Evolutionary conservation across 2,888 invertebrate genomes (phyloP).

Genomic region (Chironomus tentans): DNA sequence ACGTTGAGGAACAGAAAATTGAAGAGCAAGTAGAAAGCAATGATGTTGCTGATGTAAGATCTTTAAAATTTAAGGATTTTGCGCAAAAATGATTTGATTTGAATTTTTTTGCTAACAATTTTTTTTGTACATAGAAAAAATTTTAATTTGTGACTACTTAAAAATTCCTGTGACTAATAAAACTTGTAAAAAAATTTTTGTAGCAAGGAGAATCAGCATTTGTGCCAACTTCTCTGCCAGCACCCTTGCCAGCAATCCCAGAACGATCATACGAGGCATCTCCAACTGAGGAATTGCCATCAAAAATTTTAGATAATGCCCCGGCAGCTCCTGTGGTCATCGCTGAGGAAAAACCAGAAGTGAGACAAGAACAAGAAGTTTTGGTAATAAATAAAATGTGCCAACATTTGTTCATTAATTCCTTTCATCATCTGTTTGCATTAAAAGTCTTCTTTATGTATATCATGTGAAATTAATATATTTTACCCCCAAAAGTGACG

Average conservation of each 20-base stretch:
- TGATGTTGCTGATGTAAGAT: not conserved
- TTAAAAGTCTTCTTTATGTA: no score
- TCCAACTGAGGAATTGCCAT: no score
- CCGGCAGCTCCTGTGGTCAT: not conserved
- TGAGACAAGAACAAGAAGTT: not conserved
- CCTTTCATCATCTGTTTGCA: not conserved
- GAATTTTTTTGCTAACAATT: not conserved
- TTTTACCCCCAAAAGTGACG: no score
- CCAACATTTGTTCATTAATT: not conserved
- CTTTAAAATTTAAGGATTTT: not conserved
- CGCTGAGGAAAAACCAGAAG: not conserved
- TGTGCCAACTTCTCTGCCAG: no score
- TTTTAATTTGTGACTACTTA: not conserved
- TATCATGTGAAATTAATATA: no score
- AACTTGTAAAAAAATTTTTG: not conserved
- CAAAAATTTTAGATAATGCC: no score
- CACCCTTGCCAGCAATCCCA: no score
- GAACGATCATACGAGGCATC: no score
- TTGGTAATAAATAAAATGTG: not conserved
- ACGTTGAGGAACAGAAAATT: no score
- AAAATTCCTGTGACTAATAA: not conserved
- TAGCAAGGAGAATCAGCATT: not conserved
- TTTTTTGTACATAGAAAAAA: not conserved
- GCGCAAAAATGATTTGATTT: not conserved
- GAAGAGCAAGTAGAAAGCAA: no score